Evolutionary conservation across 2,113 vertebrate species (phyloP), one percentile per base, ranked within the genome.

Genomic region (Hiodon tergisus): DNA sequence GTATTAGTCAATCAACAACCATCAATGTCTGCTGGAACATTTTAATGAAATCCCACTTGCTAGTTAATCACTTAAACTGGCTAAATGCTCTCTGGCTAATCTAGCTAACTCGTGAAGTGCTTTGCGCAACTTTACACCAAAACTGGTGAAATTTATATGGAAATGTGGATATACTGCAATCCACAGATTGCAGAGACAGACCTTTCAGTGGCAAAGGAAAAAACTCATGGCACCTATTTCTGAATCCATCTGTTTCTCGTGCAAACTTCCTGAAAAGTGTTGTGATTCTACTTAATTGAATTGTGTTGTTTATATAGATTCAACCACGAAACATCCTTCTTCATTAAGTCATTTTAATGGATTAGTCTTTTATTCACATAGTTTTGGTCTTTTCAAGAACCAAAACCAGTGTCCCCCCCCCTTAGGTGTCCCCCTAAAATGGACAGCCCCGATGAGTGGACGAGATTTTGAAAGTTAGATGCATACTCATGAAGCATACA

Each of bases 401-500:
- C 7, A 48, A 66, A 66, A 66, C 31, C 3, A 6, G 31, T 31
- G 31, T 2, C 31, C 31, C 31, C 31, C n/a, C n/a, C n/a, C n/a
- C n/a, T n/a, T n/a, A n/a, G 3, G 48, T 48, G 46, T 48, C 48
- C 63, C 10, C 62, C 62, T 66, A 6, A 66, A 48, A 66, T 66
- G 2, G 48, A 47, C 63, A 4, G 63, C 46, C 46, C 9, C 31
- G 46, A 17, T 48, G 6, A 11, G 31, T 11, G 58, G 48, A 50
- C 59, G 60, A 4, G 58, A 58, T 4, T 7, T 13, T 8, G 7
- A 61, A 6, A n/a, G 72, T 6, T 63, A 54, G 61, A 16, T 31
- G 54, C 61, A 74, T 66, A 51, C 52, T 74, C 61, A 65, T 74
- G n/a, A n/a, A n/a, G n/a, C n/a, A n/a, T n/a, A n/a, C n/a, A n/a